Evolutionary conservation across 2,888 invertebrate species (phyloP).

Genomic region (Xylocampa areola): DNA sequence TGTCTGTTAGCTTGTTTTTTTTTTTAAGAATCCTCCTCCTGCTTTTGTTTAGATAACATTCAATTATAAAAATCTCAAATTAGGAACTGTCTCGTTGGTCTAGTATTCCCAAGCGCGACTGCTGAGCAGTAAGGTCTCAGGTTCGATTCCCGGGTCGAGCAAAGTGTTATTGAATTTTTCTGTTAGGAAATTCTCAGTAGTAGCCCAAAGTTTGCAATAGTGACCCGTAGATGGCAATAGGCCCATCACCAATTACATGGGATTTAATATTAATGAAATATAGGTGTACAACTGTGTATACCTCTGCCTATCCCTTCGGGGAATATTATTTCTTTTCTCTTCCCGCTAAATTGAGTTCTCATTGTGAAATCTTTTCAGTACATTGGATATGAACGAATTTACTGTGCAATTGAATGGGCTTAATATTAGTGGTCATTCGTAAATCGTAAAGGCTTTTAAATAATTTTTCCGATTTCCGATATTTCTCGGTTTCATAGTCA

Average conservation of each 20-base stretch:
- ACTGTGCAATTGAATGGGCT: slow-evolving; percentile 66
- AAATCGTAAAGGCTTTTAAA: slow-evolving; percentile 57
- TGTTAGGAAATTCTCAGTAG: no score
- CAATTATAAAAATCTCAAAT: slow-evolving; percentile 78
- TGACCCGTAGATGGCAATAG: no score
- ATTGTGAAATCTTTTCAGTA: slow-evolving; percentile 67
- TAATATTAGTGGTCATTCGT: slow-evolving; percentile 64
- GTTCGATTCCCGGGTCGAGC: no score
- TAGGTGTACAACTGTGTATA: no score
- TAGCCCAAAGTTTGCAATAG: no score
- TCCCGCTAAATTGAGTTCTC: slow-evolving; percentile 56
- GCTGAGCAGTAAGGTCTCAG: no score
- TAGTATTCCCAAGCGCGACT: no score
- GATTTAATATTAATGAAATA: no score
- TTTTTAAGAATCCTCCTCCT: slow-evolving; percentile 64
- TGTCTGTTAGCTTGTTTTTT: slow-evolving; percentile 61
- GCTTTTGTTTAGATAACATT: slow-evolving; percentile 76
- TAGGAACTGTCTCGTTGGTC: slow-evolving; percentile 60
- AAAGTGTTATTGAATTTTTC: no score
- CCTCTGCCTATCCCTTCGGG: no score
- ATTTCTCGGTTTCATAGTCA: slow-evolving; percentile 29
- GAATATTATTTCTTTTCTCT: slow-evolving; percentile 28
- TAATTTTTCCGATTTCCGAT: slow-evolving; percentile 50
- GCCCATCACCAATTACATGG: no score
- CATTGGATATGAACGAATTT: slow-evolving; percentile 74